These are phyloP conservation scores for Apteryx mantelli DNA, from an alignment of 2,113 vertebrate genomes.

Conservation along the genomic window DNA sequence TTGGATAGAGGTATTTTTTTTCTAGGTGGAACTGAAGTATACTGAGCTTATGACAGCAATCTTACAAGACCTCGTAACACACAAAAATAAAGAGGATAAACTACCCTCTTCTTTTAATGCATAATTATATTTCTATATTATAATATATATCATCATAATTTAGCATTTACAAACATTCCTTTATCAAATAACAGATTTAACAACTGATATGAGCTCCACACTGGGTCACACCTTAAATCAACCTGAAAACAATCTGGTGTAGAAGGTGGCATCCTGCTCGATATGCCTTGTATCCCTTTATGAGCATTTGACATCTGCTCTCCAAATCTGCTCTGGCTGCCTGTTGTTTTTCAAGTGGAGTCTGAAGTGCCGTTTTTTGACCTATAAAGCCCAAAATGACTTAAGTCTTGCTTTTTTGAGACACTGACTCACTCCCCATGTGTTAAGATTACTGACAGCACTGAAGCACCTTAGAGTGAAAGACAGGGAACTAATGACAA, in stretches of 20 bases:
- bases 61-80: background rate
- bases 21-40: background rate
- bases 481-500: constrained; percentile 47
- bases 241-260: background rate
- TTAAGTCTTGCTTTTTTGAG: constrained; percentile 49
- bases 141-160: background rate
- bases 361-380: constrained; percentile 59
- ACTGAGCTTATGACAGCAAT: background rate
- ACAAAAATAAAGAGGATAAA: background rate
- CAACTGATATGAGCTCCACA: background rate
- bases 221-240: constrained; percentile 8
- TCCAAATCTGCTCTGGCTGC: constrained; percentile 52
- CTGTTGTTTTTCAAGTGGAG: constrained; percentile 60
- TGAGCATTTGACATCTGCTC: constrained; percentile 65
- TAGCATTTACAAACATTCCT: background rate
- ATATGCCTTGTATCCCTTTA: constrained; percentile 47
- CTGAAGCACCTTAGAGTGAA: constrained; percentile 33
- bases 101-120: background rate
- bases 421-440: constrained; percentile 47
- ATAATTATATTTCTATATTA: background rate
- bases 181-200: background rate
- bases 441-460: constrained; percentile 58
- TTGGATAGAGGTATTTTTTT: background rate
- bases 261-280: constrained; percentile 43
- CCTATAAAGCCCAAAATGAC: constrained; percentile 64